Percentiles rank a stretch among this genome's conserved stretches.
Conservation (phyloP, 2,113 vertebrate genomes). For the Melanocharis versteri region DNA sequence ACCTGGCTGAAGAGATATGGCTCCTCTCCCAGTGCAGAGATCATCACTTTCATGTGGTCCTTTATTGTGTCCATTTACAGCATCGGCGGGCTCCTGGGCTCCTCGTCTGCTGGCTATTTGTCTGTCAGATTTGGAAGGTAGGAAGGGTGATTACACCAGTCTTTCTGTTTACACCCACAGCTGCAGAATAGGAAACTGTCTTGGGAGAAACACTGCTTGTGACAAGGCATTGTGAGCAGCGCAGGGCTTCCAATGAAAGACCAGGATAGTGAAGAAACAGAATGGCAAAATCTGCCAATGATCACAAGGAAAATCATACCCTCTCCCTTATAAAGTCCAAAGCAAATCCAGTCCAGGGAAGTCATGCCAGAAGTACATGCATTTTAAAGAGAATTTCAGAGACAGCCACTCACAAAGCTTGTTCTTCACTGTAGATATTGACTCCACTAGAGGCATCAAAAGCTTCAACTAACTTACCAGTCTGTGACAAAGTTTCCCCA, state of each 20-base stretch:
- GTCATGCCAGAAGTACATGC: background rate
- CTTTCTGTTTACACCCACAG: background rate
- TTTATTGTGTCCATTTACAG: slow-evolving; percentile 74
- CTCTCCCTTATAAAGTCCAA: background rate
- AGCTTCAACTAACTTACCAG: background rate
- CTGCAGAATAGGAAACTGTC: background rate
- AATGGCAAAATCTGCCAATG: background rate
- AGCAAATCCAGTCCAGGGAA: background rate
- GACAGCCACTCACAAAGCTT: background rate
- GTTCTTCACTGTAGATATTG: background rate
- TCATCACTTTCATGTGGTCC: slow-evolving; percentile 75
- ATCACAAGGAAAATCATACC: background rate
- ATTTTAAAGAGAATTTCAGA: background rate
- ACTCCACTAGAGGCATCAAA: background rate
- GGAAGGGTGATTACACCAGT: background rate
- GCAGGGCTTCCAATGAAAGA: background rate
- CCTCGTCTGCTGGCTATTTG: slow-evolving; percentile 68
- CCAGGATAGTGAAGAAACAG: background rate
- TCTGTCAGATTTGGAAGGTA: slow-evolving; percentile 76
- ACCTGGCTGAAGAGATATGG: slow-evolving; percentile 71
- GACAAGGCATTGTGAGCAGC: background rate
- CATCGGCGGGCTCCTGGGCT: slow-evolving; percentile 70
- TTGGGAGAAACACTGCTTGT: background rate
- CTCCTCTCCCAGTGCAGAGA: slow-evolving; percentile 41
- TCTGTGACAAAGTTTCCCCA: background rate